Evolutionary conservation across 2,888 invertebrate species (phyloP).

Genomic region (Alcis repandata): DNA sequence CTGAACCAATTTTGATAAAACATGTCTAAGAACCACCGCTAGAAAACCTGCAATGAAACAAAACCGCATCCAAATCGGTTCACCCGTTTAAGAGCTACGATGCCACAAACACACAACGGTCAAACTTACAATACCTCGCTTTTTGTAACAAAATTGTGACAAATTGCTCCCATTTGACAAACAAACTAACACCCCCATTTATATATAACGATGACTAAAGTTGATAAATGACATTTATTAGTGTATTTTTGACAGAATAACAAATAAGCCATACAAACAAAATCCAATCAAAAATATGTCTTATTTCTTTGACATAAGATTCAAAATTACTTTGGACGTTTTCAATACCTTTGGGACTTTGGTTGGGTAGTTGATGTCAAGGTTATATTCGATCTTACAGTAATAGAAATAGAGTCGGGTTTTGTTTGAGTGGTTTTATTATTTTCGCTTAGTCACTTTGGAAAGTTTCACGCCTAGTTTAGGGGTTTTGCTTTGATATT

Average conservation of each 20-base stretch:
- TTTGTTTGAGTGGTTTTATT: constrained; percentile 3
- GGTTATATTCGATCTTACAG: not conserved
- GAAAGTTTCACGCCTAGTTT: constrained; percentile 22
- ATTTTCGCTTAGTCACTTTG: constrained; percentile 19
- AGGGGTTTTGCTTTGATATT: constrained; percentile 7
- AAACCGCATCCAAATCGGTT: too few relatives aligned
- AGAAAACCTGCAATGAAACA: too few relatives aligned
- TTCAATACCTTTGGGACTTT: not conserved
- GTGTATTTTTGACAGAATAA: constrained; percentile 28
- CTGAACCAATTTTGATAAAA: too few relatives aligned
- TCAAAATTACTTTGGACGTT: not conserved
- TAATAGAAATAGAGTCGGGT: constrained; percentile 1
- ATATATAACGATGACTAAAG: constrained; percentile 25
- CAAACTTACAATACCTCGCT: too few relatives aligned
- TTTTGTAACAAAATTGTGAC: not conserved
- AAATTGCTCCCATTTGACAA: too few relatives aligned
- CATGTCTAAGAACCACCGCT: too few relatives aligned
- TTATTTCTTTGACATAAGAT: not conserved
- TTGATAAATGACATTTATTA: constrained; percentile 40
- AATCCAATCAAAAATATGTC: constrained; percentile 6
- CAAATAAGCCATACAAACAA: not conserved
- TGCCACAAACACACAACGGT: too few relatives aligned
- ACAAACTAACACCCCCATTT: constrained; percentile 17
- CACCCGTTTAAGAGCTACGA: too few relatives aligned
- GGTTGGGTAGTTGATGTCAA: not conserved